phyloP scores from a whole-genome alignment of 2,888 invertebrate species.

The Baccha elongata region DNA sequence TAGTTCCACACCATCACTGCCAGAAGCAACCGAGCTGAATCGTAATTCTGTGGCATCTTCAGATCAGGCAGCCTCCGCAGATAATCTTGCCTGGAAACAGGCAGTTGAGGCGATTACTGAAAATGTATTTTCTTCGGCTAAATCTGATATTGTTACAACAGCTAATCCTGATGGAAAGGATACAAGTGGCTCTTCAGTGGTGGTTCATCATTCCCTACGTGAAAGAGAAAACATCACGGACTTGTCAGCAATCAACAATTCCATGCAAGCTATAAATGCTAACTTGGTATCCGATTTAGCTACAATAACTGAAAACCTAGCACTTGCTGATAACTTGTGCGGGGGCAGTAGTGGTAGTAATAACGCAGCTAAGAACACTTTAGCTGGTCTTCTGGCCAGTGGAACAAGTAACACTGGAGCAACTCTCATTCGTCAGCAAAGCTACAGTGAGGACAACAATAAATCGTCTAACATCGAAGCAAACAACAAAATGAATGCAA shows the following conservation, averaged over 20 bases:
- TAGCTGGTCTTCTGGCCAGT: slow-evolving; percentile 77
- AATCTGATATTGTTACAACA: slow-evolving; percentile 87
- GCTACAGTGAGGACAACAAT: slow-evolving; percentile 83
- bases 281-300: slow-evolving; percentile 87
- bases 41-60: slow-evolving; percentile 93
- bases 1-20: slow-evolving; percentile 96
- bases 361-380: slow-evolving; percentile 79
- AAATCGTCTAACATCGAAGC: slow-evolving; percentile 82
- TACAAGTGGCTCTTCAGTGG: slow-evolving; percentile 74
- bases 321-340: slow-evolving; percentile 86
- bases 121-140: slow-evolving; percentile 88
- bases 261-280: slow-evolving; percentile 86
- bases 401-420: slow-evolving; percentile 81
- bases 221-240: slow-evolving; percentile 86
- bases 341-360: slow-evolving; percentile 85
- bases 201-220: slow-evolving; percentile 84
- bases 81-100: slow-evolving; percentile 93
- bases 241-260: slow-evolving; percentile 88
- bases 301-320: slow-evolving; percentile 92
- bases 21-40: slow-evolving; percentile 90
- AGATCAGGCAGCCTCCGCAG: slow-evolving; percentile 97
- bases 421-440: slow-evolving; percentile 78
- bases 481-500: slow-evolving; percentile 82
- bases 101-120: slow-evolving; percentile 95
- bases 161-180: slow-evolving; percentile 73